phyloP scores from a whole-genome alignment of 1,140 invertebrate species.

The Drosophila biarmipes region DNA sequence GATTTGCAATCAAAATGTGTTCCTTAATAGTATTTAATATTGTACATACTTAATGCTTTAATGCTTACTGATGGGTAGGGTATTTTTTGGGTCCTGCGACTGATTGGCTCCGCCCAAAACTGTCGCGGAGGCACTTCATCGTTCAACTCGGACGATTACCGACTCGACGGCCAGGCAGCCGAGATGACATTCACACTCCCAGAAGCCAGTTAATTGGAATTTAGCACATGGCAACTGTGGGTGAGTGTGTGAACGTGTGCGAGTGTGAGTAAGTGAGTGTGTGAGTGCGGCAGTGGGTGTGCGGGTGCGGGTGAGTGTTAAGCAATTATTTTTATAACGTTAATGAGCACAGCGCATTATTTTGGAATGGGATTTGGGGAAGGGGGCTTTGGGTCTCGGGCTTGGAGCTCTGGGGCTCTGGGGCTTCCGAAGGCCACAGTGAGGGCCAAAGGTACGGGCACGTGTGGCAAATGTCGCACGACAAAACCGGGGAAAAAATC shows the following conservation, averaged over 20 bases:
- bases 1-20: too few species aligned
- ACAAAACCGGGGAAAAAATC: not conserved
- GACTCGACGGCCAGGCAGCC: slow-evolving; percentile 14
- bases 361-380: slow-evolving; percentile 32
- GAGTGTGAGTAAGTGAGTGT: slow-evolving; percentile 17
- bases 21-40: too few species aligned
- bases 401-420: not conserved
- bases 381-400: not conserved
- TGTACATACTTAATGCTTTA: too few species aligned
- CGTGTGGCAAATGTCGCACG: slow-evolving; percentile 36
- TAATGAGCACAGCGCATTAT: slow-evolving; percentile 78
- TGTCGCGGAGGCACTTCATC: slow-evolving; percentile 37
- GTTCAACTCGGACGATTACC: slow-evolving; percentile 64
- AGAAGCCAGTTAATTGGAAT: slow-evolving; percentile 71
- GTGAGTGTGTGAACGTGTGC: slow-evolving; percentile 10
- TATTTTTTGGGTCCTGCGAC: not conserved
- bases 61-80: not conserved
- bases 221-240: slow-evolving; percentile 60
- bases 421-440: slow-evolving; percentile 22
- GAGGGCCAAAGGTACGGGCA: slow-evolving; percentile 35
- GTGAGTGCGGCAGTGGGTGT: too few species aligned
- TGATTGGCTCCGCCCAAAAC: slow-evolving; percentile 4
- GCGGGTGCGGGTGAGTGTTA: slow-evolving; percentile 48
- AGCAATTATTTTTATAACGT: slow-evolving; percentile 82
- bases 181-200: slow-evolving; percentile 17